These are phyloP conservation scores for Tolmerus cingulatus DNA, from an alignment of 2,888 invertebrate genomes.

Conservation along the genomic window DNA sequence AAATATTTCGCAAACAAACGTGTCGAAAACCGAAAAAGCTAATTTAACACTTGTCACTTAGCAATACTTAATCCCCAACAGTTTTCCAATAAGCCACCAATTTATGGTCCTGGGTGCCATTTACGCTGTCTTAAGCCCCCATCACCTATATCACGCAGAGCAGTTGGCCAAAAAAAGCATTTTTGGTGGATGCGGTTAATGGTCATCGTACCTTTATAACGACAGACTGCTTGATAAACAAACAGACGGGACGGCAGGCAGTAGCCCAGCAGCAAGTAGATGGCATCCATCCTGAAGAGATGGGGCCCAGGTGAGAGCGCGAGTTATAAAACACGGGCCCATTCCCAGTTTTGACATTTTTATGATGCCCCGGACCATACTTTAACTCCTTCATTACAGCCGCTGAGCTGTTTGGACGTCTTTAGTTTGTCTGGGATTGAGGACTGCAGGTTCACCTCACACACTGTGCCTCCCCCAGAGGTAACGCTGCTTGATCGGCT, in stretches of 20 bases:
- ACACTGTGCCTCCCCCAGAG: conserved; percentile 37
- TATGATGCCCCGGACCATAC: conserved; percentile 44
- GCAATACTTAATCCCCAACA: conserved; percentile 48
- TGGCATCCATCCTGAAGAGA: neutral
- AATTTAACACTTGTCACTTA: conserved; percentile 54
- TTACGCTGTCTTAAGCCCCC: conserved; percentile 29
- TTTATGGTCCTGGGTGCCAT: conserved; percentile 50
- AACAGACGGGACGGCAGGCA: conserved; percentile 8
- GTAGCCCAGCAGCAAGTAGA: conserved; percentile 16
- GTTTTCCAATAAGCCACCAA: conserved; percentile 53
- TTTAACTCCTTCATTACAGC: conserved; percentile 47
- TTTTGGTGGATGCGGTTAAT: conserved; percentile 34
- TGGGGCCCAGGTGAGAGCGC: conserved; percentile 34
- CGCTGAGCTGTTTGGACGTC: conserved; percentile 43
- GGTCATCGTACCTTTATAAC: conserved; percentile 37
- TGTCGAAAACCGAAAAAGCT: conserved; percentile 53
- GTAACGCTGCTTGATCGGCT: neutral
- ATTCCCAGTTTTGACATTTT: conserved; percentile 48
- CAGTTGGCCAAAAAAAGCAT: conserved; percentile 7
- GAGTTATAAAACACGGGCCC: conserved; percentile 34
- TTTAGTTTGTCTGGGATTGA: conserved; percentile 22
- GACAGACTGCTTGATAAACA: conserved; percentile 28
- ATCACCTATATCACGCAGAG: conserved; percentile 27
- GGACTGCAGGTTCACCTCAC: conserved; percentile 17
- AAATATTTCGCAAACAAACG: conserved; percentile 44